Evolutionary conservation across 2,113 vertebrate genomes (phyloP).

Genomic region (Scopus umbretta): DNA sequence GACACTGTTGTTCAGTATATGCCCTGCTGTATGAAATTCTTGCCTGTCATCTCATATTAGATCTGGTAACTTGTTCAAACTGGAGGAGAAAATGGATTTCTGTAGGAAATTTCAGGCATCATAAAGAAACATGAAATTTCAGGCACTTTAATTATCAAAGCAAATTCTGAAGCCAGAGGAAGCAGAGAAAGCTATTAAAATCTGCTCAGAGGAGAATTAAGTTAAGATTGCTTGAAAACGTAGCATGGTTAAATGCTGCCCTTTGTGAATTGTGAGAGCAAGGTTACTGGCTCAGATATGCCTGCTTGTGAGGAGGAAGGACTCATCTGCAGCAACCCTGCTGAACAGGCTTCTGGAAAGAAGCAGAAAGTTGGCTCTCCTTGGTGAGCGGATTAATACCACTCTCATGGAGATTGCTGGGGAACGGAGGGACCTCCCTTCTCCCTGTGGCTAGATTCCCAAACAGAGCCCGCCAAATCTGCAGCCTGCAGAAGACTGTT

Average conservation of each 20-base stretch:
- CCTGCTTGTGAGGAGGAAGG: background rate
- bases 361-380: background rate
- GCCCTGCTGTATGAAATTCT: background rate
- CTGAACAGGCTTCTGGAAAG: background rate
- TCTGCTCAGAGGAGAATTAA: background rate
- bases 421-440: background rate
- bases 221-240: background rate
- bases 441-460: background rate
- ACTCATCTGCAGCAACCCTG: background rate
- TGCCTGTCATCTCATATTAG: background rate
- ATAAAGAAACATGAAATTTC: background rate
- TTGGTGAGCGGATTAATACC: background rate
- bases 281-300: background rate
- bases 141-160: background rate
- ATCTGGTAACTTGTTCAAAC: background rate
- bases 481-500: background rate
- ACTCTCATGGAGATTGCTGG: rapidly evolving
- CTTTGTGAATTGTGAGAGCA: background rate
- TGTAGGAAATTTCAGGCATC: background rate
- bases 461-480: background rate
- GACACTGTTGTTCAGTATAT: background rate
- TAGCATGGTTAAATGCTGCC: background rate
- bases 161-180: background rate
- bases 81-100: background rate
- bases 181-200: background rate